Base-by-base conservation (phyloP, 2,888 invertebrate genomes). In the Byasa hedistus region DNA sequence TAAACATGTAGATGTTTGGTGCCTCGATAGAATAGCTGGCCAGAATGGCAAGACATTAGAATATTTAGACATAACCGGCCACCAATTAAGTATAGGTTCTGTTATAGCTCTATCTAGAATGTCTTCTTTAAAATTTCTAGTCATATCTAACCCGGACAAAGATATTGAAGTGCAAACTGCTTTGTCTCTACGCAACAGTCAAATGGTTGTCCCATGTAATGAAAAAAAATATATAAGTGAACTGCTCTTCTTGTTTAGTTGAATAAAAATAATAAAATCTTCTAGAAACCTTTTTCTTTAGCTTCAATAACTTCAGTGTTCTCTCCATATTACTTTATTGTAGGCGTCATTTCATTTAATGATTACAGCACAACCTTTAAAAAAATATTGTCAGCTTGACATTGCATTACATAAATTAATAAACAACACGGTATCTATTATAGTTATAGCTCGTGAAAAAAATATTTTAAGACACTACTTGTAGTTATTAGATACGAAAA, bases 1-100 rank as follows among this genome's bases (percentile, higher is more conserved):
- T 71, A 88, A 87, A 68, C 81, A 93, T 64, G 91, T 98, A 65
- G 96, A 98, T 87, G 98, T 98, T 76, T 99, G 98, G 97, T 94
- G 94, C 74, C 73, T 97, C 44, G 97, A 97, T 79, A 93, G 94
- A 72, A 82, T 97, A 48, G 93, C 94, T 19, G 93, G 94, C 0
- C 87, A 94, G 44, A 93, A 93, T 79, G 92, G 93, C 0, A 80
- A 91, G 23, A 92, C 91, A 32, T 81, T 98, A 62, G 94, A 96
- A 77, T 94, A 95, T 80, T 89, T 98, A 63, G 98, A 99, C 84
- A 87, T 99, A 44, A 95, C 96, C 61, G 94, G 95, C n/a, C 97
- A 97, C 83, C 91, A 94, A 0, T 85, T 98, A 44, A 95, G 96
- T 15, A 92, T 94, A 56, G 93, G 94, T 70, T 96, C 96, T 27